Conservation (phyloP, 2,888 invertebrate species). For the Caenorhabditis auriculariae region DNA sequence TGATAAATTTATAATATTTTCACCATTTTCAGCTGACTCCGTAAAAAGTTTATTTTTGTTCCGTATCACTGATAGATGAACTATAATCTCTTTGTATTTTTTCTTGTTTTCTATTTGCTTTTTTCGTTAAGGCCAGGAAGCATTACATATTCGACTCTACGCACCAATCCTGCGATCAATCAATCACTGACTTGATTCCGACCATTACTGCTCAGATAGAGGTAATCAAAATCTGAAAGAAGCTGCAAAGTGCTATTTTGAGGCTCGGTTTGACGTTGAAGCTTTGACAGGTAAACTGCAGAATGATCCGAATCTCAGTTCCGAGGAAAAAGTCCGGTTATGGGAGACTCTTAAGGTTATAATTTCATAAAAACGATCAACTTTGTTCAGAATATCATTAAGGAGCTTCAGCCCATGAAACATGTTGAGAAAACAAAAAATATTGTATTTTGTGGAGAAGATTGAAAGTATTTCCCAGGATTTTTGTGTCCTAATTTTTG, state of each 20-base stretch:
- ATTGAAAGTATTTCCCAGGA: not conserved
- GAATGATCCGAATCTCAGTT: constrained; percentile 14
- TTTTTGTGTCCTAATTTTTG: not conserved
- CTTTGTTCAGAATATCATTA: no score
- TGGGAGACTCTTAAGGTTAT: constrained; percentile 47
- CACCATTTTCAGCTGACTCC: no score
- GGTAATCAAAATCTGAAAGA: constrained; percentile 6
- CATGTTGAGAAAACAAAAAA: no score
- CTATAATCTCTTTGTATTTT: not conserved
- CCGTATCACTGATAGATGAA: not conserved
- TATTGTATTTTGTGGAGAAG: not conserved
- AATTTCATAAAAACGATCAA: no score
- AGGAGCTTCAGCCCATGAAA: no score
- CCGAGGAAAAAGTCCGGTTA: constrained; percentile 30
- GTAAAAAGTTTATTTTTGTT: not conserved
- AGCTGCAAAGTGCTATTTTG: constrained; percentile 1
- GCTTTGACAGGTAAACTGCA: constrained; percentile 26
- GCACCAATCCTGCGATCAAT: constrained; percentile 49
- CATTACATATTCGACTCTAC: constrained; percentile 53
- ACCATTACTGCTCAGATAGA: constrained; percentile 30
- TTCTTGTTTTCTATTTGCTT: no score
- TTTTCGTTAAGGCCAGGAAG: constrained; percentile 35
- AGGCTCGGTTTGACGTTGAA: constrained; percentile 41
- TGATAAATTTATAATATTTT: no score
- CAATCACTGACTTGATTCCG: constrained; percentile 41